Evolutionary conservation across 2,888 invertebrate genomes (phyloP), one percentile per base, ranked within the genome.

Genomic region (Terebella lapidaria): DNA sequence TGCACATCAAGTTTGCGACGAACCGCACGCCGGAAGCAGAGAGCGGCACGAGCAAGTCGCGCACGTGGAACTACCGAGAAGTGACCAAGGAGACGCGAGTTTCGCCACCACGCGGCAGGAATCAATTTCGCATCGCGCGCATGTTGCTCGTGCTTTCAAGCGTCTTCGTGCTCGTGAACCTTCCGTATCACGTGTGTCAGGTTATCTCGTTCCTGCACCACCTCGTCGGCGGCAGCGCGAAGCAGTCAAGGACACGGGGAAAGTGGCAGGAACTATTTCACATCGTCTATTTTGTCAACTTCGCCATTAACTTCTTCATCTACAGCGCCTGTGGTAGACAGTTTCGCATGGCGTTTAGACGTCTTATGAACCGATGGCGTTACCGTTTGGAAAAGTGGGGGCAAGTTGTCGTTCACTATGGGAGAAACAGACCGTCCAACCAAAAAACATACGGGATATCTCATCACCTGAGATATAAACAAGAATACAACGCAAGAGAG

Each of bases 101-200:
- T 18, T 53, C 35, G 15, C 18, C 10, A 25, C 22, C 26, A 22
- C n/a, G 46, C 15, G 28, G 20, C 20, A 53, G 57, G 18, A 35
- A 51, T 46, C 58, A 58, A 46, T 28, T 46, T 10, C 46, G 61
- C 27, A 54, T 47, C 18, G 61, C 61, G 26, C 58, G 61, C 27
- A 72, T 72, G 69, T 60, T 74, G 46, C 66, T 73, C 20, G 64
- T 72, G 27, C 72, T 74, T 24, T 73, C 74, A 18, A 71, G 66
- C 18, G 69, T 73, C 5, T 73, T 73, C 62, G 62, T 74, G 3
- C 60, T 73, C 22, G 68, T 74, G 2, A 70, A 71, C 54, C 58
- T 74, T 20, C 74, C 74, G 15, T 74, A 73, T 57, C 72, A 76
- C 63, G 72, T 68, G 15, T 67, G 70, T 25, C 59, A 74, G 22